Conservation (phyloP, 2,113 vertebrate genomes). For the Turnix velox region DNA sequence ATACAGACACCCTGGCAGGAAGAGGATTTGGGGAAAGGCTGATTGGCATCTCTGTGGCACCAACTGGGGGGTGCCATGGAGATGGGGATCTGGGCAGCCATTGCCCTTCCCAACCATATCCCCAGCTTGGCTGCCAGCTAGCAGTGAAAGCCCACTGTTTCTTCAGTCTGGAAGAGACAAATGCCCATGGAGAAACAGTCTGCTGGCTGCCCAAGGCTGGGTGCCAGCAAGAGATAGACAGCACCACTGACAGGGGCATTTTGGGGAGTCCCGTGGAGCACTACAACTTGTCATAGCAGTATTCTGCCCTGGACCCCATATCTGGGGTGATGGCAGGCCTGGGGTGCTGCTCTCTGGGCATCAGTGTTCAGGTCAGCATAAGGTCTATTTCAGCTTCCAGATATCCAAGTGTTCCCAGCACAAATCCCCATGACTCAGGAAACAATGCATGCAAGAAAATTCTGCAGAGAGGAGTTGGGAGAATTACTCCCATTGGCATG, state of each 20-base stretch:
- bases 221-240: background rate
- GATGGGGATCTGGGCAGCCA: fast-evolving
- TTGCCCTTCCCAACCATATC: background rate
- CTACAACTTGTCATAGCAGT: background rate
- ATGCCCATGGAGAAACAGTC: background rate
- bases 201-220: background rate
- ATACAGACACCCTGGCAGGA: background rate
- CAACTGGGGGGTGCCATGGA: background rate
- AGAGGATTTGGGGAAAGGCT: background rate
- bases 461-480: background rate
- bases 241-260: fast-evolving
- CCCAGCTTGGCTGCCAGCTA: background rate
- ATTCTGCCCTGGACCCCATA: background rate
- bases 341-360: background rate
- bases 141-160: background rate
- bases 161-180: background rate
- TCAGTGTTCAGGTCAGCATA: background rate
- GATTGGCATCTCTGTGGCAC: background rate
- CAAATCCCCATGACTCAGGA: conserved; percentile 12
- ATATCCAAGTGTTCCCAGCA: background rate
- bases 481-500: background rate
- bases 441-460: background rate
- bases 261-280: background rate
- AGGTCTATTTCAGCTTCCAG: background rate
- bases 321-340: background rate